Conservation (phyloP, 2,888 invertebrate genomes). For the Torymus texanus region DNA sequence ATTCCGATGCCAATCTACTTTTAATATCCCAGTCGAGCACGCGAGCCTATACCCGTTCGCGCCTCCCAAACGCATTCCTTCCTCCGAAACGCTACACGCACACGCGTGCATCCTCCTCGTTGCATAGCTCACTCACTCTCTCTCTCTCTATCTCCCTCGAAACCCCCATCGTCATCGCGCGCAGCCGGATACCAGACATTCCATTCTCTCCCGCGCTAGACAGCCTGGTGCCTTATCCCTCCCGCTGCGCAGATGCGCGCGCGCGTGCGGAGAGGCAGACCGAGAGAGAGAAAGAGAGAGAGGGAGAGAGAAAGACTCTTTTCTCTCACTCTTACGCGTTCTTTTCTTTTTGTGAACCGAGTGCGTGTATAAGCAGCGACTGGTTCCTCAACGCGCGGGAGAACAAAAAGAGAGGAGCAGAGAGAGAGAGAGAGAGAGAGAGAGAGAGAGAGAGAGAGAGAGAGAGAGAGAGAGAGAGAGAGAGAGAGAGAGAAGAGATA, state of each 20-base stretch:
- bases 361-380: no score
- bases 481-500: constrained; percentile 17
- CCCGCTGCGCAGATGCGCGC: constrained; percentile 63
- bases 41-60: constrained; percentile 34
- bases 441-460: constrained; percentile 15
- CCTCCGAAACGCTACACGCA: constrained; percentile 56
- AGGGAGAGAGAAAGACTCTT: neutral
- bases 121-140: constrained; percentile 69
- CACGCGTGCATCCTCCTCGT: constrained; percentile 65
- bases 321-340: no score
- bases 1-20: constrained; percentile 54
- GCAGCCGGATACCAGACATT: constrained; percentile 56
- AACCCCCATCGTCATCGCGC: constrained; percentile 36
- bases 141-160: constrained; percentile 46
- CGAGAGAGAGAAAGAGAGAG: neutral
- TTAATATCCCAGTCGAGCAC: constrained; percentile 22
- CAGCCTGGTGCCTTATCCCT: constrained; percentile 71
- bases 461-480: constrained; percentile 13
- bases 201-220: constrained; percentile 62
- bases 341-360: no score
- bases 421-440: constrained; percentile 18
- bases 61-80: constrained; percentile 63
- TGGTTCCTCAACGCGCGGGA: no score
- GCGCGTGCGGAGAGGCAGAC: neutral
- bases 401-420: neutral